Base-by-base conservation (phyloP, 2,113 vertebrate genomes). In the Marmota flaviventris region DNA sequence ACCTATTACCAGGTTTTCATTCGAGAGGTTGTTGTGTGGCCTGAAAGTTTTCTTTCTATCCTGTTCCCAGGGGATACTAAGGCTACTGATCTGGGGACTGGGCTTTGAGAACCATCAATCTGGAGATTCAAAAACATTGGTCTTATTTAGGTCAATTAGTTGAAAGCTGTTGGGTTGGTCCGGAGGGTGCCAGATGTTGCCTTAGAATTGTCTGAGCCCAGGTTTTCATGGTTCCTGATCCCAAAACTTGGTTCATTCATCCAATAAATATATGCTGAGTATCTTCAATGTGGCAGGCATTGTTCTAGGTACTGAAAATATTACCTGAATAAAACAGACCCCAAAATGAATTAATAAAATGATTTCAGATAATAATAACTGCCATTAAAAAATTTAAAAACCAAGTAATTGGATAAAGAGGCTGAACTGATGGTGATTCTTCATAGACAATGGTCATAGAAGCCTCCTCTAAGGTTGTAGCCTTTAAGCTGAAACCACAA, bases 291-390 rank as follows among this genome's bases (percentile, higher is more conserved):
- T 70, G 22, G n/a, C 76, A 81, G 56, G 20, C 42, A 81, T 73
- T 94, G 25, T n/a, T 88, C n/a, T 85, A 9, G 58, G 32, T 56
- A 76, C 70, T 53, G 22, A n/a, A 92, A 91, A 91, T 83, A 79
- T 8, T 82, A 76, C 14, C 39, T 85, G 72, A 94, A 94, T 53
- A 96, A 93, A 84, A 79, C 0, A 89, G 51, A 86, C 32, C 45
- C 78, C 8, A 86, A 89, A 48, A 87, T 87, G 27, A 87, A 95
- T 91, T 77, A 88, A 89, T 69, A 75, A 93, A 97, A 94, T 91
- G 2, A 91, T 48, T 88, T 29, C 22, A 81, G 48, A 73, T 53
- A 91, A 85, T 42, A 67, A 17, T 86, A 89, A 42, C 8, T 37
- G 16, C 42, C 20, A 67, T 37, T 34, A 83, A 77, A 81, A 84